Percentiles rank a stretch among this genome's conserved stretches.
These are phyloP conservation scores for Dynastes grantii DNA, from an alignment of 2,888 invertebrate genomes.

Conservation along the genomic window DNA sequence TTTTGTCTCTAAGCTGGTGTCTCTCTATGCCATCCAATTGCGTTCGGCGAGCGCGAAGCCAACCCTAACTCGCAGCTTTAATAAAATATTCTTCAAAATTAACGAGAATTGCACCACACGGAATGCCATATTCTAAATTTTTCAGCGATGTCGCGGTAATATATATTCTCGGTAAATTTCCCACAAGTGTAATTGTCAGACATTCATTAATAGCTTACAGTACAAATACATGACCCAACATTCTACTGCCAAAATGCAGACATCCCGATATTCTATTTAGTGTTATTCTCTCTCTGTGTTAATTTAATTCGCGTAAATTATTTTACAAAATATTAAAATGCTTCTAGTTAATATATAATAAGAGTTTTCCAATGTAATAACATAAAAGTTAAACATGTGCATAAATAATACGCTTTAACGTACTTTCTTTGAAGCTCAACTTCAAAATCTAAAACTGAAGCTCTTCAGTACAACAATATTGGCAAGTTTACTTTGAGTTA, in stretches of 20 bases:
- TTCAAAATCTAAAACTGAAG: too few relatives aligned
- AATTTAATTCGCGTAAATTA: conserved; percentile 47
- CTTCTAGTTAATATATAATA: conserved; percentile 43
- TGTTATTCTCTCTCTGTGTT: conserved; percentile 31
- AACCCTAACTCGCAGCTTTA: conserved; percentile 34
- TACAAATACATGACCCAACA: conserved; percentile 58
- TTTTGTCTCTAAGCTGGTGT: conserved; percentile 2
- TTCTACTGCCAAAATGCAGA: conserved; percentile 54
- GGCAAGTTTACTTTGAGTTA: too few relatives aligned
- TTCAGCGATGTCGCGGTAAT: conserved; percentile 56
- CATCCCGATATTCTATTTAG: conserved; percentile 54
- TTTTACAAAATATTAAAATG: conserved; percentile 38
- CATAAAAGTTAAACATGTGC: too few relatives aligned
- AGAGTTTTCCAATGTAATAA: neutral
- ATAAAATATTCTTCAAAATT: conserved; percentile 49
- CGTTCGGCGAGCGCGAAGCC: neutral
- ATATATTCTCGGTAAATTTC: conserved; percentile 59
- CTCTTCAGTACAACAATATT: too few relatives aligned
- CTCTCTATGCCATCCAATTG: conserved; percentile 3
- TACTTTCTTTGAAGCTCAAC: too few relatives aligned
- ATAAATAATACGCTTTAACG: too few relatives aligned
- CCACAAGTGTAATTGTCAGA: conserved; percentile 60
- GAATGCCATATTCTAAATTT: conserved; percentile 53
- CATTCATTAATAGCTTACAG: conserved; percentile 62
- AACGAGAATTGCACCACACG: conserved; percentile 39